Evolutionary conservation across 2,797 vertebrate genomes (phyloP), one percentile per base, ranked within the genome.

Genomic region (Rhadinocentrus ornatus): DNA sequence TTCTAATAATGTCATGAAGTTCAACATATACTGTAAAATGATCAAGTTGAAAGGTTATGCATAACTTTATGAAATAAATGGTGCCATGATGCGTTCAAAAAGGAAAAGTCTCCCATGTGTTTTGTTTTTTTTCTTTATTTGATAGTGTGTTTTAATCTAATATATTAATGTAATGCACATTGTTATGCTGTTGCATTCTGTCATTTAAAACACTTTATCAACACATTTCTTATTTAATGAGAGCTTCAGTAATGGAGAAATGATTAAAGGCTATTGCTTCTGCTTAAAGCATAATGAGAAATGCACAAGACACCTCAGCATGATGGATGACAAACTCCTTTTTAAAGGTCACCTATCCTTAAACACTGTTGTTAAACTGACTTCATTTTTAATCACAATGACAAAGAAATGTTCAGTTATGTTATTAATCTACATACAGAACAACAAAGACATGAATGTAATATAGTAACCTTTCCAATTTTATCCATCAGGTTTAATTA

Each of bases 61-160:
- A 91, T 93, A 93, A 91, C 83, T 79, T 92, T 91, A 92, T 91
- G 86, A 91, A 94, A 93, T 93, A 94, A 93, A 95, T 89, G 74
- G 83, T 88, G 89, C 87, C 90, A 90, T 90, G 89, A 91, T 85
- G 85, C 80, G 79, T 81, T 86, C 58, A 74, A 73, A 52, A 93
- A 85, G 57, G 24, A 82, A 50, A 77, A n/a, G 22, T 34, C 6
- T 7, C 26, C 26, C n/a, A n/a, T n/a, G 55, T 16, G 41, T 41
- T 26, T 69, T 26, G 62, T 27, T 39, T 67, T 68, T 59, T 46
- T 4, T 52, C 53, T 69, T 52, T 9, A n/a, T 46, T 10, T 24
- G 15, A 4, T 44, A 20, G 55, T 32, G 3, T 32, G 44, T 18
- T 34, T 29, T 29, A 24, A 46, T 59, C 1, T 27, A 20, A 41